Evolutionary conservation across 2,113 vertebrate genomes (phyloP).

Genomic region (Falcunculus frontatus): DNA sequence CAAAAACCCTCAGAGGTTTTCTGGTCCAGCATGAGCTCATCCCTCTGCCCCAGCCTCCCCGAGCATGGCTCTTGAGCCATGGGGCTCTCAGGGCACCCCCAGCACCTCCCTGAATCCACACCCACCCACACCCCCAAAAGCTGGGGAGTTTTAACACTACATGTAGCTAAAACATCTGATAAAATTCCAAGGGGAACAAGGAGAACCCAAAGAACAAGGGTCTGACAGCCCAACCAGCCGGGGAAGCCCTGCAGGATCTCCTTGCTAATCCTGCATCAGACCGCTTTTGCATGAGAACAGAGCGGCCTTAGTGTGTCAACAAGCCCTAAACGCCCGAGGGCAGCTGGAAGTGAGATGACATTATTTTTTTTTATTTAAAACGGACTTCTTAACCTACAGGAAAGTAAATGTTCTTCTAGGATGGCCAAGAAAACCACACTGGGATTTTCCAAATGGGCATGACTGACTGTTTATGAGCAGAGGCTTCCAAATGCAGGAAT

Average conservation of each 20-base stretch:
- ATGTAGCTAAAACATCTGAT: not conserved
- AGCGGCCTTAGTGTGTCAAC: constrained; percentile 25
- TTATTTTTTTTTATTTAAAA: constrained; percentile 38
- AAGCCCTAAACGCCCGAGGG: constrained; percentile 13
- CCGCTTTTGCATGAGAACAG: constrained; percentile 14
- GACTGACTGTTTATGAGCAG: constrained; percentile 60
- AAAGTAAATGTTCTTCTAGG: constrained; percentile 45
- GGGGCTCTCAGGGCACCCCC: not conserved
- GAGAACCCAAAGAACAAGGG: not conserved
- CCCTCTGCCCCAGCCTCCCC: not conserved
- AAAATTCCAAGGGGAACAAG: not conserved
- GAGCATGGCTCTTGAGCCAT: fast-evolving
- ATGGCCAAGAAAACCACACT: constrained; percentile 43
- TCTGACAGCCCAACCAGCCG: not conserved
- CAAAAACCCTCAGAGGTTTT: not conserved
- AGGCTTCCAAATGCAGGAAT: constrained; percentile 44
- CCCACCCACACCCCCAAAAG: not conserved
- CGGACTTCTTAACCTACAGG: constrained; percentile 51
- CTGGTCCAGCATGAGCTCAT: not conserved
- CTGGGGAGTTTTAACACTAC: not conserved
- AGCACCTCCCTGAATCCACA: not conserved
- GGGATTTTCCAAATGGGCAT: constrained; percentile 65
- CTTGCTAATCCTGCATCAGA: not conserved
- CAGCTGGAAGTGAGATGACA: constrained; percentile 14
- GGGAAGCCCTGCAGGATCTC: constrained; percentile 29